Evolutionary conservation across 2,888 invertebrate species (phyloP).

Genomic region (Chrysotoxum bicinctum): DNA sequence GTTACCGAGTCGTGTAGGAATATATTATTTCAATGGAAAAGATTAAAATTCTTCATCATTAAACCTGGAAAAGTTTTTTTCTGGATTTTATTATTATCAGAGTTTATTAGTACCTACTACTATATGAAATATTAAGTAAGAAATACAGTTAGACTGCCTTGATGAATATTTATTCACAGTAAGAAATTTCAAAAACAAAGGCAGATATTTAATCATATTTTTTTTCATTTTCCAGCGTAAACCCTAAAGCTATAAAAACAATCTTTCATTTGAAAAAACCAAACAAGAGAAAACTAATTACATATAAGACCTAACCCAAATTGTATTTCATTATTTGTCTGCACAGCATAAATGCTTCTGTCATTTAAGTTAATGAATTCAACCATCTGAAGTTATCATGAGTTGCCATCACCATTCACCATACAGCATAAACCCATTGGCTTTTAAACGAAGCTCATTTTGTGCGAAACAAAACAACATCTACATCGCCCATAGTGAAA

Average conservation of each 20-base stretch:
- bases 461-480: background rate
- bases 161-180: background rate
- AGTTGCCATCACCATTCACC: background rate
- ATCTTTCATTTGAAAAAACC: background rate
- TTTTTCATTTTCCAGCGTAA: background rate
- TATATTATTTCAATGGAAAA: too few species aligned
- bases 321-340: background rate
- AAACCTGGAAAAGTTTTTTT: too few species aligned
- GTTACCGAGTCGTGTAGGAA: too few species aligned
- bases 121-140: too few species aligned
- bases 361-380: conserved; percentile 14
- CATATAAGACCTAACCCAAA: background rate
- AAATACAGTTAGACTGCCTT: too few species aligned
- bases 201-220: background rate
- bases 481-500: background rate
- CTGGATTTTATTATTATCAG: too few species aligned
- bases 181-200: background rate
- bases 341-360: background rate
- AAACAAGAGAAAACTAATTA: conserved; percentile 14
- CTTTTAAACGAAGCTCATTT: conserved; percentile 30
- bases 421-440: background rate
- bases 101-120: too few species aligned
- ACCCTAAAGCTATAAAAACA: background rate
- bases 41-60: too few species aligned
- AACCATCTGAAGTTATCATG: conserved; percentile 36